Evolutionary conservation across 2,888 invertebrate species (phyloP).

Genomic region (Amphipoea oculea): DNA sequence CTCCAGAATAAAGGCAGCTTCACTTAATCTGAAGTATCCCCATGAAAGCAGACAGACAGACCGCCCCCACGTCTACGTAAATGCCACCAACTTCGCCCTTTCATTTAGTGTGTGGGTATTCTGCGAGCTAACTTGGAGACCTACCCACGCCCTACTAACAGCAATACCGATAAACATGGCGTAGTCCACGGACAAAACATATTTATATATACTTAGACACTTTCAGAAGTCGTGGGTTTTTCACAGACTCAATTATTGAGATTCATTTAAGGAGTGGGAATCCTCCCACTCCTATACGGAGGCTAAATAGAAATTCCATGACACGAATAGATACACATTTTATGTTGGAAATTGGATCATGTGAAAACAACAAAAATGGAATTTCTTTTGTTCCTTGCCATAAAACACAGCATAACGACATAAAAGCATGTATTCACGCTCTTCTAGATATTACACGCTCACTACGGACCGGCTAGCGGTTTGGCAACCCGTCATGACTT

Average conservation of each 20-base stretch:
- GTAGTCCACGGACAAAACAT: conserved; percentile 51
- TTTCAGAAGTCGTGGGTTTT: conserved; percentile 51
- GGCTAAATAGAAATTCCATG: conserved; percentile 4
- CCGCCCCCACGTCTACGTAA: conserved; percentile 79
- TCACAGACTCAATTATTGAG: conserved; percentile 29
- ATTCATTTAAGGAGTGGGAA: conserved; percentile 35
- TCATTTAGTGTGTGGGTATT: conserved; percentile 77
- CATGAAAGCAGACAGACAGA: conserved; percentile 69
- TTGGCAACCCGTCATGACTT: conserved; percentile 38
- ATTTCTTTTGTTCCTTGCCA: not conserved
- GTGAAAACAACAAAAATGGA: not conserved
- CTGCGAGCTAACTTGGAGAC: conserved; percentile 68
- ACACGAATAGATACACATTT: not conserved
- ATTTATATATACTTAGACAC: conserved; percentile 73
- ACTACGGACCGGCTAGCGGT: conserved; percentile 20
- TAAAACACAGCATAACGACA: conserved; percentile 12
- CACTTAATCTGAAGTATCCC: conserved; percentile 55
- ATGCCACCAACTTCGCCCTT: conserved; percentile 80
- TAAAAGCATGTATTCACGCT: conserved; percentile 26
- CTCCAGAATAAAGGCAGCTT: conserved; percentile 40
- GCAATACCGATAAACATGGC: conserved; percentile 65
- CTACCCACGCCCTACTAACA: conserved; percentile 70
- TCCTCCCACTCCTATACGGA: not conserved
- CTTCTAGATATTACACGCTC: conserved; percentile 13
- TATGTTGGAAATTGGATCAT: not conserved